A percentile compares a stretch with the other conserved stretches of the same genome.
These are phyloP conservation scores for Ageneiosus marmoratus DNA, from an alignment of 2,113 vertebrate species.

Conservation along the genomic window DNA sequence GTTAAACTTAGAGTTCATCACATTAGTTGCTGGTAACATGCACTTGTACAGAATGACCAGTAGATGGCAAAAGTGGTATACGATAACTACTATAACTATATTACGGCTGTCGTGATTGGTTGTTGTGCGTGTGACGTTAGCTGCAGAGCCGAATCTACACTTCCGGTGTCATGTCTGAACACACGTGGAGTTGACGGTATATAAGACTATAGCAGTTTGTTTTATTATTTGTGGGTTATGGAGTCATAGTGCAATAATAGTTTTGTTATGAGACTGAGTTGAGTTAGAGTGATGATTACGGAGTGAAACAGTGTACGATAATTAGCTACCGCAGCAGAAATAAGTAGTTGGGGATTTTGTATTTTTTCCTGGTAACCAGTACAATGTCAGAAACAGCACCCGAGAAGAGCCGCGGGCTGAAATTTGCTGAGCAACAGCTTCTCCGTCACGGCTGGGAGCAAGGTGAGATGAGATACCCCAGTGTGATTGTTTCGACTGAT, in stretches of 20 bases:
- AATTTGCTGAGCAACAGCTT: slow-evolving; percentile 83
- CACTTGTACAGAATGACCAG: neutral
- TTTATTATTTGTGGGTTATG: neutral
- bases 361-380: neutral
- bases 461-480: slow-evolving; percentile 63
- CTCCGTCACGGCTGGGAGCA: slow-evolving; percentile 85
- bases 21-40: neutral
- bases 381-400: slow-evolving; percentile 62
- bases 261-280: neutral
- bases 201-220: neutral
- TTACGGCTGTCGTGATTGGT: neutral
- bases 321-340: neutral
- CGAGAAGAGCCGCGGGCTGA: slow-evolving; percentile 71
- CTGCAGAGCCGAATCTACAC: neutral
- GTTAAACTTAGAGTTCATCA: neutral
- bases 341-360: neutral
- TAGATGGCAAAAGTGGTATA: slow-evolving; percentile 4
- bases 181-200: slow-evolving; percentile 9
- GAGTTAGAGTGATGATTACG: neutral
- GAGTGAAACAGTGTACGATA: neutral
- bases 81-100: no score
- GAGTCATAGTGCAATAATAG: neutral
- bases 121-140: slow-evolving; percentile 14
- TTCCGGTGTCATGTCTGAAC: slow-evolving; percentile 21
- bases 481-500: no score